A percentile compares a stretch with the other conserved stretches of the same genome.
These are phyloP conservation scores for Aselliscus stoliczkanus DNA, from an alignment of 2,797 vertebrate genomes.

Conservation along the genomic window DNA sequence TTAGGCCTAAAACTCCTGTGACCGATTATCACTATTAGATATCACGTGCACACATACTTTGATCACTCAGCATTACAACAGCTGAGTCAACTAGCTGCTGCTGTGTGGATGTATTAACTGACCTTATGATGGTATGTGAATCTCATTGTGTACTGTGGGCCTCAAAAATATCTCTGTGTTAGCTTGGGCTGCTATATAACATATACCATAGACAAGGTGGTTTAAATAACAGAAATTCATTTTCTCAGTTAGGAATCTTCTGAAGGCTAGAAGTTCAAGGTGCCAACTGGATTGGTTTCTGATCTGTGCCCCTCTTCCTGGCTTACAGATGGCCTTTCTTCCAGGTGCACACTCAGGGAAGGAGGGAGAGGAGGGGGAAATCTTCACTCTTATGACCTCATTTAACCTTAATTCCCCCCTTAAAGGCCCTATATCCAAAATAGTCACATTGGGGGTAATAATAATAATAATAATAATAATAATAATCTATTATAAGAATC, in stretches of 20 bases:
- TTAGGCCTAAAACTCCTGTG: not conserved
- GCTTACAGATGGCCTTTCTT: not conserved
- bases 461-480: no score
- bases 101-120: not conserved
- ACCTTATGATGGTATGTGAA: conserved; percentile 21
- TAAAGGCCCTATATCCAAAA: not conserved
- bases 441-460: not conserved
- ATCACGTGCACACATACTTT: not conserved
- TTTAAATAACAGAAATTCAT: conserved; percentile 14
- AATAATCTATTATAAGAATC: no score
- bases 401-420: not conserved
- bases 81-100: conserved; percentile 14
- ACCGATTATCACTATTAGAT: not conserved
- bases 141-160: not conserved
- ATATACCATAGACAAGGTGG: not conserved
- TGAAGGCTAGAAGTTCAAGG: not conserved
- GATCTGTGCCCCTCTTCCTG: not conserved
- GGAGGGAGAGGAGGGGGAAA: not conserved
- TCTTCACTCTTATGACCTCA: not conserved
- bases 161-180: conserved; percentile 2
- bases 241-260: not conserved
- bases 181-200: not conserved
- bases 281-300: not conserved
- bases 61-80: not conserved
- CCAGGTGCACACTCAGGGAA: not conserved